Percentiles rank a stretch among this genome's conserved stretches.
Evolutionary conservation across 1,140 invertebrate species (phyloP).

Genomic region (Drosophila sp.): DNA sequence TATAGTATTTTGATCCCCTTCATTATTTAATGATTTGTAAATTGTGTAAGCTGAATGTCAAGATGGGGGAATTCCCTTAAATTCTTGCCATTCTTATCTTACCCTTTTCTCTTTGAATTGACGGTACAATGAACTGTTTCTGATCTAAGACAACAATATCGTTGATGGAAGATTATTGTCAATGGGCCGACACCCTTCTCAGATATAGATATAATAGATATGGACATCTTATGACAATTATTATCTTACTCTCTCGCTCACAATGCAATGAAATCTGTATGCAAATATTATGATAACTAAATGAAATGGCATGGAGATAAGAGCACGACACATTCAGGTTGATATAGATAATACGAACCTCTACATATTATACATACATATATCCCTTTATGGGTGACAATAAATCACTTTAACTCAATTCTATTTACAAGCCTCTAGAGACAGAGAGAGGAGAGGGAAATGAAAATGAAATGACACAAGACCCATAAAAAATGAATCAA

Average conservation of each 20-base stretch:
- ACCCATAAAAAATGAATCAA: conserved; percentile 79
- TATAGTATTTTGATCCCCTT: too few species aligned
- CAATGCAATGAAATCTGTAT: not conserved
- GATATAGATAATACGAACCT: conserved; percentile 2
- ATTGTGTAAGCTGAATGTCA: too few species aligned
- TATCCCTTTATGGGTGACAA: conserved; percentile 52
- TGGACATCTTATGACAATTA: conserved; percentile 5
- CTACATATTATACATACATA: conserved; percentile 1
- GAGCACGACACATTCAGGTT: not conserved
- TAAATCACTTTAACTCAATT: conserved; percentile 61
- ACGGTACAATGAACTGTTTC: conserved; percentile 6
- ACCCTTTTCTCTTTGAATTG: not conserved
- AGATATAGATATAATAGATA: not conserved
- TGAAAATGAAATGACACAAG: conserved; percentile 62
- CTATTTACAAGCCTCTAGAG: conserved; percentile 62
- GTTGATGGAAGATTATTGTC: not conserved
- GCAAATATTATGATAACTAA: conserved; percentile 55
- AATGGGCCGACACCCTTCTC: not conserved
- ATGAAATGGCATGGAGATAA: conserved; percentile 32
- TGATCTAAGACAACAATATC: conserved; percentile 7
- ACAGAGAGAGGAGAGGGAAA: conserved; percentile 31
- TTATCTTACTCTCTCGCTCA: not conserved
- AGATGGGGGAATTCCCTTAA: too few species aligned
- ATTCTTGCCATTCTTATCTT: too few species aligned
- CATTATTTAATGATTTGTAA: too few species aligned